phyloP scores from a whole-genome alignment of 2,797 vertebrate genomes.

The Diceros bicornis region DNA sequence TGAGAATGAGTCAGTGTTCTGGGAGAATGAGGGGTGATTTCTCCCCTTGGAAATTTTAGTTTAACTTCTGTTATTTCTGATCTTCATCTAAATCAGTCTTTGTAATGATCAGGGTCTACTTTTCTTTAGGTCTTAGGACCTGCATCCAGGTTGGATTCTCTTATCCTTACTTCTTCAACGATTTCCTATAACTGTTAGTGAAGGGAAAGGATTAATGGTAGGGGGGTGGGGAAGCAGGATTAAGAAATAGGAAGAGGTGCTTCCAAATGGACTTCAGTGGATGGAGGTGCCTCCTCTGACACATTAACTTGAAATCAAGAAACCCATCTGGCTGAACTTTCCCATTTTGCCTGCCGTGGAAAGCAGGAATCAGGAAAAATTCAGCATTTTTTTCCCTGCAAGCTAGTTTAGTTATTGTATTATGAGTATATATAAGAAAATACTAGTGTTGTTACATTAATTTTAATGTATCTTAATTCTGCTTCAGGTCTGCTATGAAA shows the following conservation, averaged over 20 bases:
- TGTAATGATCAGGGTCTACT: neutral
- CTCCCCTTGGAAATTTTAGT: constrained; percentile 14
- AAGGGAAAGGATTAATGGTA: neutral
- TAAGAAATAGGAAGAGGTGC: neutral
- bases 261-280: neutral
- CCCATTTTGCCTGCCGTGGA: neutral
- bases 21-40: neutral
- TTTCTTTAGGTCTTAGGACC: neutral
- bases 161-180: neutral
- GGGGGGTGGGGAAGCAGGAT: neutral
- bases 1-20: neutral
- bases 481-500: neutral
- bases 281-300: neutral
- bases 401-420: constrained; percentile 11
- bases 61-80: neutral
- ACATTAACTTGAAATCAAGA: constrained; percentile 8
- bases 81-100: neutral
- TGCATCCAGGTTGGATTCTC: neutral
- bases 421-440: neutral
- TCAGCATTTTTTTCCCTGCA: neutral
- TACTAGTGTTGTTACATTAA: neutral
- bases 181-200: neutral
- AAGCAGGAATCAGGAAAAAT: neutral
- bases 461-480: constrained; percentile 39
- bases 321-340: neutral